These are phyloP conservation scores for Anabas testudineus DNA, from an alignment of 2,797 vertebrate species.

Conservation along the genomic window DNA sequence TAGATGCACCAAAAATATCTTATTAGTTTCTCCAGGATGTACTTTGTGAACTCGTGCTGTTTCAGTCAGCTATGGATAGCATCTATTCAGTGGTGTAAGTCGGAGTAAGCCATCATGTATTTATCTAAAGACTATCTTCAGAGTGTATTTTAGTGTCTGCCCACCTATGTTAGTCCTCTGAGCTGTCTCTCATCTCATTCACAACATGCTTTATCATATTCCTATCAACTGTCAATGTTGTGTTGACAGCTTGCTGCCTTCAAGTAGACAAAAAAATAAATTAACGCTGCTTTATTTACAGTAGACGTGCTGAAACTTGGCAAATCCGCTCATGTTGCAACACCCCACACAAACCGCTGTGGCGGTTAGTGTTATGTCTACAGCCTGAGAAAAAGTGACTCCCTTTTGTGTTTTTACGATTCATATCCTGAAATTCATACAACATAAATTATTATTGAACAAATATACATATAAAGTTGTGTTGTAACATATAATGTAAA, in stretches of 20 bases:
- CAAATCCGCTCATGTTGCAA: background rate
- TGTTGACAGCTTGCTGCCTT: background rate
- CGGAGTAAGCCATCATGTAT: conserved; percentile 21
- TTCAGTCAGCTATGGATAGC: conserved; percentile 18
- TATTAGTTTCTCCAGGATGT: conserved; percentile 29
- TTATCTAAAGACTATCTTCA: conserved; percentile 32
- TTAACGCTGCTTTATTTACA: background rate
- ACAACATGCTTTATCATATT: background rate
- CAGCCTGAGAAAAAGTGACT: background rate
- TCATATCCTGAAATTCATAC: background rate
- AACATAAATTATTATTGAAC: conserved; percentile 5
- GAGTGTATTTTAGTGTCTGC: conserved; percentile 35
- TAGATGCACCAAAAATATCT: conserved; percentile 44
- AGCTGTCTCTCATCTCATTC: conserved; percentile 48
- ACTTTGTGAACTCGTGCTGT: conserved; percentile 33
- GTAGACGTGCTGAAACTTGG: background rate
- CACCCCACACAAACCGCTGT: background rate
- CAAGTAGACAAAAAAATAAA: background rate
- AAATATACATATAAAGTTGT: conserved; percentile 4
- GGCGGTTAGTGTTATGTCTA: background rate
- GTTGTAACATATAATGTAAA: background rate
- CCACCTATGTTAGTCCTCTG: conserved; percentile 35
- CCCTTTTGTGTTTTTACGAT: conserved; percentile 3
- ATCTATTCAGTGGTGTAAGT: conserved; percentile 21
- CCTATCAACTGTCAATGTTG: background rate